phyloP scores from a whole-genome alignment of 2,113 vertebrate genomes.

The Cryptomyrus ogoouensis region DNA sequence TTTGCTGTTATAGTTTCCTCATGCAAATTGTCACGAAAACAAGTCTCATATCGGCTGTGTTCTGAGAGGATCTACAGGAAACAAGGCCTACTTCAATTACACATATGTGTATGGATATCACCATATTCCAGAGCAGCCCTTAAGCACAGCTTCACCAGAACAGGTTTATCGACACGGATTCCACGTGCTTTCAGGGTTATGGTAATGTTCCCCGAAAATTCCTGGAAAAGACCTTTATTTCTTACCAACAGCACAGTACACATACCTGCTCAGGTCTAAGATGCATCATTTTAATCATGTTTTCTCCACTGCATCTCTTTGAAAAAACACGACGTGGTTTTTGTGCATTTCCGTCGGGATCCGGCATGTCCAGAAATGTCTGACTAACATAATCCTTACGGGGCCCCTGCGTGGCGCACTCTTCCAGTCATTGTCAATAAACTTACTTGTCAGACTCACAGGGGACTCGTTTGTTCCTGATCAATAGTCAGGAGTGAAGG shows the following conservation, averaged over 20 bases:
- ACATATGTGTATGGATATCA: neutral
- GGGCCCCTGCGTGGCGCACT: neutral
- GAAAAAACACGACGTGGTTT: neutral
- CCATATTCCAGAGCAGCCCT: neutral
- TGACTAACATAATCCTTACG: neutral
- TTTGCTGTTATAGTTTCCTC: neutral
- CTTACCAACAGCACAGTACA: neutral
- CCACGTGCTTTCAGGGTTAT: neutral
- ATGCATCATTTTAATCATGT: neutral
- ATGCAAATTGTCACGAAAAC: neutral
- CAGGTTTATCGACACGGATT: neutral
- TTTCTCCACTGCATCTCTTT: neutral
- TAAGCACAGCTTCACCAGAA: neutral
- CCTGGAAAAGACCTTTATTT: neutral
- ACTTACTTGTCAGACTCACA: neutral
- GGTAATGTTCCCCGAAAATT: neutral
- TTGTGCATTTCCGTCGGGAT: neutral
- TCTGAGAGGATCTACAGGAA: neutral
- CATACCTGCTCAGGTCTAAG: neutral
- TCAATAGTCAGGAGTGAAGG: constrained; percentile 18
- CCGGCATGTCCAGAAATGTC: constrained; percentile 6
- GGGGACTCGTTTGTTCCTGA: constrained; percentile 7
- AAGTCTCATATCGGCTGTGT: neutral
- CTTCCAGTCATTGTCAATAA: constrained; percentile 14
- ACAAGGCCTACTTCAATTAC: neutral